phyloP scores from a whole-genome alignment of 2,797 vertebrate species.

The Hoplostethus atlanticus region DNA sequence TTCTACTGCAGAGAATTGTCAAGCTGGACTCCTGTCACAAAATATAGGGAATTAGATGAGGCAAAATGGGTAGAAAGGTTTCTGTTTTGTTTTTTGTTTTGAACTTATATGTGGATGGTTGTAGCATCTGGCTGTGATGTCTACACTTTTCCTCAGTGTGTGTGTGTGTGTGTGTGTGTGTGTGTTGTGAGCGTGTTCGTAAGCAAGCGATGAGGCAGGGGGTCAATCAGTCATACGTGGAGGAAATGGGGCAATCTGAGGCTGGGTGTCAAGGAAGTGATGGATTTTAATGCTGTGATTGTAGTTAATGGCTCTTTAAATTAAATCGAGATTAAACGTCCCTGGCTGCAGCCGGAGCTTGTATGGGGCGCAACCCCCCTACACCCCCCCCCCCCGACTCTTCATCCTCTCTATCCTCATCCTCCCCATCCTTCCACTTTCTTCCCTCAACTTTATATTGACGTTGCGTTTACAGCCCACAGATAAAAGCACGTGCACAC shows the following conservation, averaged over 20 bases:
- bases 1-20: constrained; percentile 42
- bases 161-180: constrained; percentile 17
- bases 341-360: constrained; percentile 69
- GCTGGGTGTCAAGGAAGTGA: constrained; percentile 83
- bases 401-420: constrained; percentile 62
- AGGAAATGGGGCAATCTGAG: constrained; percentile 84
- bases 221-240: constrained; percentile 82
- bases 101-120: constrained; percentile 5
- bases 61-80: constrained; percentile 3
- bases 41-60: constrained; percentile 45
- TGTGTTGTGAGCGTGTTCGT: constrained; percentile 50
- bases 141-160: neutral
- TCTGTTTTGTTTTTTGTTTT: neutral
- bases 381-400: constrained; percentile 15
- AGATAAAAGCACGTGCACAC: neutral
- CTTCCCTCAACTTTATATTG: constrained; percentile 55
- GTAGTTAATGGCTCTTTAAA: constrained; percentile 88
- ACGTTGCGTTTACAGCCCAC: constrained; percentile 20
- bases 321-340: constrained; percentile 85
- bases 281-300: constrained; percentile 86
- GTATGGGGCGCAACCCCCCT: constrained; percentile 30
- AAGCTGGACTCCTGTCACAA: constrained; percentile 30
- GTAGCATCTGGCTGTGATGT: neutral
- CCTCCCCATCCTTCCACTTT: constrained; percentile 54
- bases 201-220: constrained; percentile 69